Evolutionary conservation across 2,113 vertebrate species (phyloP).

Genomic region (Cygnus buccinator): DNA sequence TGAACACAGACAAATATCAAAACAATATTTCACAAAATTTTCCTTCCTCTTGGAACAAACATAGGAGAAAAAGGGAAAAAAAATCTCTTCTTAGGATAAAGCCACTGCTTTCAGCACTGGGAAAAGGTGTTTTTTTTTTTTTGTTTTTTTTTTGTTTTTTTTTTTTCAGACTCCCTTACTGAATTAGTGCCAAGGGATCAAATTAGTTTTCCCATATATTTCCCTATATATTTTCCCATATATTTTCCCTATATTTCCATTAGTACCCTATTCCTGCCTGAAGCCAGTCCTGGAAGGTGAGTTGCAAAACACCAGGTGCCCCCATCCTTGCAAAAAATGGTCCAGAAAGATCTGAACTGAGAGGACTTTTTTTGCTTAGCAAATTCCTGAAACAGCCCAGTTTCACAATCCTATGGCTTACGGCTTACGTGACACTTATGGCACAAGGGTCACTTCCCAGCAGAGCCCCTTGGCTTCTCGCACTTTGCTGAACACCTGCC

Average conservation of each 20-base stretch:
- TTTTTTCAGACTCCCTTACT: neutral
- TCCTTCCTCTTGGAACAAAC: neutral
- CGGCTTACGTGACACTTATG: neutral
- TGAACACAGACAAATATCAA: neutral
- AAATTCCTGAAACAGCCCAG: neutral
- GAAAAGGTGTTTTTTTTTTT: no score
- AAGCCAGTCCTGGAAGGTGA: neutral
- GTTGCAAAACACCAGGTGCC: neutral
- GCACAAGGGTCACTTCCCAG: neutral
- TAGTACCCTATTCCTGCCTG: neutral
- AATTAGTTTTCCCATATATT: neutral
- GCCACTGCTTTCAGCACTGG: neutral
- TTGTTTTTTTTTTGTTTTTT: no score
- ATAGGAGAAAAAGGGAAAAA: neutral
- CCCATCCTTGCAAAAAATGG: no score
- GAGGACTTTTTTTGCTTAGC: neutral
- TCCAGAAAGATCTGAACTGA: neutral
- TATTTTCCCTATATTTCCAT: no score
- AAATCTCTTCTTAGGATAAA: neutral
- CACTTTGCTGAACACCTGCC: neutral
- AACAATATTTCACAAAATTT: neutral
- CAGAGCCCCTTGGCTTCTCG: neutral
- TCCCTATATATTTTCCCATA: neutral
- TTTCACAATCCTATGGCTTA: neutral
- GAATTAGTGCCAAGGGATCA: accelerated